Evolutionary conservation across 2,888 invertebrate genomes (phyloP).

Genomic region (Eurois occulta): DNA sequence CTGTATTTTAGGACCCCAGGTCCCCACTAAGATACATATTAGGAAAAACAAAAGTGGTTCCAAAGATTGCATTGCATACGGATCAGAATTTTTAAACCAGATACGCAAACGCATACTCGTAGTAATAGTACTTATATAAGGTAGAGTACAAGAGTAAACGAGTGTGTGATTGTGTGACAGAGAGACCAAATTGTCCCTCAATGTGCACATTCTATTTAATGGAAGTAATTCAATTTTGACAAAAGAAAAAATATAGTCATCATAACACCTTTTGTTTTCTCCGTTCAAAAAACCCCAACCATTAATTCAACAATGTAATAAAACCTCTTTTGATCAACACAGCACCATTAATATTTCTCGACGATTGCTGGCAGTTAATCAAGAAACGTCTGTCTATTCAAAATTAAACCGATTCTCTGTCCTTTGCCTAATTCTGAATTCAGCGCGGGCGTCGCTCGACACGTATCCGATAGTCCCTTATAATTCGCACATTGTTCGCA

Average conservation of each 20-base stretch:
- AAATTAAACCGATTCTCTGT: conserved; percentile 65
- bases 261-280: conserved; percentile 24
- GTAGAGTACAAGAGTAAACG: too few species aligned
- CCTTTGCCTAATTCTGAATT: conserved; percentile 65
- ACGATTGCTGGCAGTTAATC: conserved; percentile 52
- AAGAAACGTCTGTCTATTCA: conserved; percentile 59
- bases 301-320: conserved; percentile 32
- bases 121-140: too few species aligned
- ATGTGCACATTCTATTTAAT: not conserved
- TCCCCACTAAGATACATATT: too few species aligned
- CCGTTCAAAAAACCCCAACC: not conserved
- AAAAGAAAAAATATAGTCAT: conserved; percentile 24
- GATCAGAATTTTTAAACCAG: too few species aligned
- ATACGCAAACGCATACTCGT: too few species aligned
- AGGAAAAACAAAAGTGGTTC: too few species aligned
- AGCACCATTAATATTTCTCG: conserved; percentile 60
- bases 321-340: conserved; percentile 20
- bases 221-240: not conserved
- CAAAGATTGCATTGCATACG: too few species aligned
- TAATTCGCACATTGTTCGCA: conserved; percentile 65
- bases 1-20: too few species aligned
- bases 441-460: conserved; percentile 58
- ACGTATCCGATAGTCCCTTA: conserved; percentile 58
- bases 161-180: too few species aligned
- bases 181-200: too few species aligned